phyloP scores from a whole-genome alignment of 2,888 invertebrate species.

The Drosophila atroscutellata region DNA sequence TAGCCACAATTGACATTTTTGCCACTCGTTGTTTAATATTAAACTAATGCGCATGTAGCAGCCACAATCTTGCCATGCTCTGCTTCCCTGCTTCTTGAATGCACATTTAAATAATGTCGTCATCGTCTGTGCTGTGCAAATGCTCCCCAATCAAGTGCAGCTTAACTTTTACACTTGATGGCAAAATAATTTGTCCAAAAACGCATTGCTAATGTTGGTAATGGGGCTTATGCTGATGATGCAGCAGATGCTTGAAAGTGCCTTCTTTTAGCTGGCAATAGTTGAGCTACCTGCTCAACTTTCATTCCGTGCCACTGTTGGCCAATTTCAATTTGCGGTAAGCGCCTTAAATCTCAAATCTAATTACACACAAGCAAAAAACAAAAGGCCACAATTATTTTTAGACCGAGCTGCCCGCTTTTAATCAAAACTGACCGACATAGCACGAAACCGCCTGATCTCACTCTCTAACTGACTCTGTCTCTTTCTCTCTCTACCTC shows the following conservation, averaged over 20 bases:
- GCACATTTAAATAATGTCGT: conserved; percentile 60
- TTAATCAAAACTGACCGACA: conserved; percentile 74
- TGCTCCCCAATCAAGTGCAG: conserved; percentile 32
- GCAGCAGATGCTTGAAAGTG: conserved; percentile 13
- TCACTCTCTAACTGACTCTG: background rate
- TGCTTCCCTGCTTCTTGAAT: background rate
- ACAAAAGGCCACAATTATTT: conserved; percentile 12
- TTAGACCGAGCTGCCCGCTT: conserved; percentile 22
- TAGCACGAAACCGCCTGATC: conserved; percentile 14
- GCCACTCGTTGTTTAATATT: conserved; percentile 68
- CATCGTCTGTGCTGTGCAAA: conserved; percentile 61
- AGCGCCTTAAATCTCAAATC: conserved; percentile 76
- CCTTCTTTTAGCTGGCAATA: background rate
- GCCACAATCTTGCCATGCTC: conserved; percentile 42
- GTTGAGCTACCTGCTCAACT: conserved; percentile 8
- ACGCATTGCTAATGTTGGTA: conserved; percentile 39
- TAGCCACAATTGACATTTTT: conserved; percentile 60
- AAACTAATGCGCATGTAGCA: conserved; percentile 62
- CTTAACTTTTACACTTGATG: conserved; percentile 67
- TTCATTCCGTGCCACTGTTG: conserved; percentile 28
- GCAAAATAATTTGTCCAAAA: conserved; percentile 64
- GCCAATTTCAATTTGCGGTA: conserved; percentile 64
- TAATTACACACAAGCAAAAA: conserved; percentile 66
- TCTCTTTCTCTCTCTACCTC: background rate
- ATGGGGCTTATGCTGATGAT: conserved; percentile 1